phyloP scores from a whole-genome alignment of 2,113 vertebrate species.

The Protobothrops mucrosquamatus region DNA sequence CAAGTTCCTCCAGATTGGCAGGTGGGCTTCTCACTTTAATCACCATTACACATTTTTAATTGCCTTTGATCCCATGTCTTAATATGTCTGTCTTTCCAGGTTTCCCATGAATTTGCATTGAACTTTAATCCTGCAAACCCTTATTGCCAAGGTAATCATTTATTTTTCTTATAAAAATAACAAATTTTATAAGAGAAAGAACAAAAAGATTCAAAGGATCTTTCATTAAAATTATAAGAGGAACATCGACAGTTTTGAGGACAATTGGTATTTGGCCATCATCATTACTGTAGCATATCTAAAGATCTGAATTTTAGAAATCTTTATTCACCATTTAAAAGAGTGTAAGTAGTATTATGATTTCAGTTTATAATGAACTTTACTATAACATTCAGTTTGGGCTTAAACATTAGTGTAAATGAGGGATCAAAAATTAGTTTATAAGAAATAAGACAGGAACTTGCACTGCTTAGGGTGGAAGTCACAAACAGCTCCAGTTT shows the following conservation, averaged over 20 bases:
- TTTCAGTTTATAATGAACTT: not conserved
- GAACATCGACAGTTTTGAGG: not conserved
- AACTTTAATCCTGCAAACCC: conserved; percentile 89
- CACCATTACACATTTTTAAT: accelerated
- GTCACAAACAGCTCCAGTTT: not conserved
- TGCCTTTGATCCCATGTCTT: not conserved
- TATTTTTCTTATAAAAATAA: not conserved
- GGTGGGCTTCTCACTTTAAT: conserved; percentile 62
- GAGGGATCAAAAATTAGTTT: not conserved
- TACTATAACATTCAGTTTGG: not conserved
- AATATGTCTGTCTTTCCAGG: conserved; percentile 64
- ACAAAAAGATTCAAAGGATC: not conserved
- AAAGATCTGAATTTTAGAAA: not conserved
- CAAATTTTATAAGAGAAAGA: not conserved
- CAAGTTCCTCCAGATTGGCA: conserved; percentile 87
- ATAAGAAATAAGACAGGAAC: not conserved
- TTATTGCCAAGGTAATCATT: conserved; percentile 82
- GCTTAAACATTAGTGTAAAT: not conserved
- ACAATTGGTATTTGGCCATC: not conserved
- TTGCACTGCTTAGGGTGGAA: not conserved
- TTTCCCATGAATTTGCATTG: conserved; percentile 91
- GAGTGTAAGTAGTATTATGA: not conserved
- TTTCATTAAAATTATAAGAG: conserved; percentile 4
- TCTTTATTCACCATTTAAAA: not conserved
- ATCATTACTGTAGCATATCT: not conserved